These are phyloP conservation scores for Uropsilus gracilis DNA, from an alignment of 2,113 vertebrate species.

Conservation along the genomic window DNA sequence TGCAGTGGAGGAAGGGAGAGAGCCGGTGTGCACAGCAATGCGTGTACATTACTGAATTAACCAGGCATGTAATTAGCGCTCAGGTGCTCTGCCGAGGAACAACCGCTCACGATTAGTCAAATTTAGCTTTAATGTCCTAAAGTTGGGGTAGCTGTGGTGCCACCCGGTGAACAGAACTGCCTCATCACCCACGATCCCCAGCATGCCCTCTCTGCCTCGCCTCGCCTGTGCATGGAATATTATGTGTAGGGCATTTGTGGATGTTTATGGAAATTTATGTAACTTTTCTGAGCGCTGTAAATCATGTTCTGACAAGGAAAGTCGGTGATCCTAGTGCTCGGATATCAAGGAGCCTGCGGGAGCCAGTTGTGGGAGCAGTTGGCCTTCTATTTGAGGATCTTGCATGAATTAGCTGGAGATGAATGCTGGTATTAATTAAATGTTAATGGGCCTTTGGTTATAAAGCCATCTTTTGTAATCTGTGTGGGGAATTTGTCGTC, in stretches of 20 bases:
- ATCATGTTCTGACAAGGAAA: neutral
- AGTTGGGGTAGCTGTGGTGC: constrained; percentile 57
- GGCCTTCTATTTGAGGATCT: constrained; percentile 5
- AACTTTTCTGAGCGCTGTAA: neutral
- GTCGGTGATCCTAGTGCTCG: neutral
- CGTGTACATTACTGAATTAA: constrained; percentile 87
- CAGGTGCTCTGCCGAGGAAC: constrained; percentile 85
- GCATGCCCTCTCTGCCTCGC: rapidly evolving
- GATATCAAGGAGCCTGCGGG: neutral
- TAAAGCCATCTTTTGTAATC: neutral
- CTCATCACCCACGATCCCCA: neutral
- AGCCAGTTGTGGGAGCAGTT: neutral
- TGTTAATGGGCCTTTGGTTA: neutral
- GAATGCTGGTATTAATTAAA: constrained; percentile 28
- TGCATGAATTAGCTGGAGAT: neutral
- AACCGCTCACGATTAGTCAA: constrained; percentile 80
- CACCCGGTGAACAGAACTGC: neutral
- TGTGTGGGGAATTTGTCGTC: neutral
- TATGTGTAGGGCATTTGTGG: neutral
- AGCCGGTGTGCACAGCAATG: constrained; percentile 75
- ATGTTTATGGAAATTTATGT: constrained; percentile 49
- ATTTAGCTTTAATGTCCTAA: constrained; percentile 81
- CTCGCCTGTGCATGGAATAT: neutral
- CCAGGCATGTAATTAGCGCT: constrained; percentile 89
- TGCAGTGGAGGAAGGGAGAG: constrained; percentile 79